Evolutionary conservation across 2,888 invertebrate genomes (phyloP), one percentile per base, ranked within the genome.

Genomic region (Liopterus haemorrhoidalis): DNA sequence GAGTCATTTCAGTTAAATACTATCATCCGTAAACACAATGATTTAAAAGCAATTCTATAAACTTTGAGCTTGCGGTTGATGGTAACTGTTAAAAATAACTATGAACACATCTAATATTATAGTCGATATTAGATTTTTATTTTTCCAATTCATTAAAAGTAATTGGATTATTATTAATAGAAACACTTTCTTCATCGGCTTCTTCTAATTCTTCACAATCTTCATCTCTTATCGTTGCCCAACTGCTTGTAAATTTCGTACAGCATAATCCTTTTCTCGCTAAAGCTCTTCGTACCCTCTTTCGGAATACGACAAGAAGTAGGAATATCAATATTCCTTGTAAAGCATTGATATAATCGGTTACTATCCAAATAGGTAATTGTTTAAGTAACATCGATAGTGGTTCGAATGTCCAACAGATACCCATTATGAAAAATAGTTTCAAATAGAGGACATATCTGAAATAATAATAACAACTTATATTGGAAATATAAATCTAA

Each of bases 351-450:
- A 78, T 63, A 25, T 74, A 62, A 63, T 81, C 81, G 2, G 74
- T 63, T 16, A 78, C 61, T 5, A 70, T 60, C 75, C 79, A 78
- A 68, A 68, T 69, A 51, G 50, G 55, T 53, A 50, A 52, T 27
- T 33, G 11, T 32, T 57, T 43, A 16, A 55, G 46, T 31, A 57
- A 51, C 25, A 58, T 56, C 1, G 75, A 74, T 9, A 74, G 65
- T 9, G 82, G 72, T 65, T 84, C 84, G 54, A 83, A 83, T 50
- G 79, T 72, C 83, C 83, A 84, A 0, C 79, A 75, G 33, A 82
- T 69, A 2, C 83, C 84, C 81, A 82, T 83, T 0, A 82, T 73
- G 3, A 82, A 64, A 54, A 80, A 78, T 45, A 84, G 65, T 61
- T 81, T 82, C 3, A 80, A 58, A 41, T 79, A 82, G 16, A 82